Conservation (phyloP, 2,113 vertebrate species). For the Brevimyrus niger region DNA sequence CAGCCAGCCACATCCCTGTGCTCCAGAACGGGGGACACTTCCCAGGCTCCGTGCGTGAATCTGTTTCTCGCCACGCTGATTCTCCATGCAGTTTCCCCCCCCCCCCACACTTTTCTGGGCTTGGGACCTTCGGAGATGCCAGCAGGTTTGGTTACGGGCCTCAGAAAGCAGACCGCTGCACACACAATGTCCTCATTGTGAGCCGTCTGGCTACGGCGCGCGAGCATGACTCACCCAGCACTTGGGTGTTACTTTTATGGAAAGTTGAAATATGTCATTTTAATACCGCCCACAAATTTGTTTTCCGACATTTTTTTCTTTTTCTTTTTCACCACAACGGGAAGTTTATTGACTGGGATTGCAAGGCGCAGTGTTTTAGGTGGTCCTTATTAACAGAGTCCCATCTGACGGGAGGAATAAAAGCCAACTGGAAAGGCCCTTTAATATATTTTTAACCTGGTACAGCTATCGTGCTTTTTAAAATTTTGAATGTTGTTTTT, state of each 20-base stretch:
- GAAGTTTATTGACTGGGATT: not conserved
- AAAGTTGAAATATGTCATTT: constrained; percentile 8
- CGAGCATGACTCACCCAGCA: not conserved
- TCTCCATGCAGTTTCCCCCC: not conserved
- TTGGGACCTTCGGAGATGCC: not conserved
- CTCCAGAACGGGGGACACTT: not conserved
- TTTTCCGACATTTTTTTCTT: not conserved
- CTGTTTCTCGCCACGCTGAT: not conserved
- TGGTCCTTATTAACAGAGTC: not conserved
- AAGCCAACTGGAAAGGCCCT: not conserved
- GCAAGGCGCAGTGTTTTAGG: not conserved
- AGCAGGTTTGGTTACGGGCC: not conserved
- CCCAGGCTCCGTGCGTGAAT: not conserved
- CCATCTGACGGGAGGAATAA: not conserved
- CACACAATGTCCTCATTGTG: constrained; percentile 1
- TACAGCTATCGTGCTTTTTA: not conserved
- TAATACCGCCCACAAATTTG: not conserved
- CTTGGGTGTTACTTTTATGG: constrained; percentile 2
- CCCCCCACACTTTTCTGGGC: not conserved
- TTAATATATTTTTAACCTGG: not conserved
- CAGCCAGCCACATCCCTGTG: not conserved
- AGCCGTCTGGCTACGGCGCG: not conserved
- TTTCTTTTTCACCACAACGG: not conserved
- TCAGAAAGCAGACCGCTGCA: too few relatives aligned
- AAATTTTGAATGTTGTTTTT: not conserved